A percentile compares a stretch with the other conserved stretches of the same genome.
Evolutionary conservation across 2,888 invertebrate species (phyloP).

Genomic region (Epistrophe eligans): DNA sequence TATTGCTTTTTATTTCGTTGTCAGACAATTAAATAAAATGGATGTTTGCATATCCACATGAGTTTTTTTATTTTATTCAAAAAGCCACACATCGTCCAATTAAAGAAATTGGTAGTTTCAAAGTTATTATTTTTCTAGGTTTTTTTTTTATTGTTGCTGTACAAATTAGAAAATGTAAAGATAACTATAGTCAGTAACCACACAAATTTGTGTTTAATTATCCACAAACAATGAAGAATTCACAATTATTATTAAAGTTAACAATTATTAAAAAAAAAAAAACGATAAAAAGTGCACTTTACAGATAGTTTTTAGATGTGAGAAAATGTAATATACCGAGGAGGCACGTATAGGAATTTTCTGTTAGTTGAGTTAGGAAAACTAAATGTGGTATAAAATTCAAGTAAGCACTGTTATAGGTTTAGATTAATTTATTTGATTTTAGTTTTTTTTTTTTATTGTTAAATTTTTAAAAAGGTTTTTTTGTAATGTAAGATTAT

Average conservation of each 20-base stretch:
- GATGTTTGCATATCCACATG: neutral
- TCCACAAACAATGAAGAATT: conserved; percentile 27
- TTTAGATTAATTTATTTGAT: neutral
- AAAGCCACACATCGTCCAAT: conserved; percentile 23
- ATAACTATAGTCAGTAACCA: conserved; percentile 17
- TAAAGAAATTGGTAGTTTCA: conserved; percentile 17
- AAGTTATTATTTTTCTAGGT: conserved; percentile 3
- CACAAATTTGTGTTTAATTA: conserved; percentile 30
- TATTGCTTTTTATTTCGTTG: conserved; percentile 4
- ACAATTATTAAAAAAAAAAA: neutral
- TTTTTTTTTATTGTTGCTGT: neutral
- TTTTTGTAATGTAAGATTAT: neutral
- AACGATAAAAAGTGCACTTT: neutral
- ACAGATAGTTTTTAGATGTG: conserved; percentile 5
- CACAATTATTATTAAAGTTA: conserved; percentile 6
- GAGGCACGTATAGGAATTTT: conserved; percentile 14
- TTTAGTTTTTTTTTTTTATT: neutral
- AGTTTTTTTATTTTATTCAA: neutral
- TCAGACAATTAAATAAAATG: conserved; percentile 16
- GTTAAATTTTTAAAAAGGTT: neutral
- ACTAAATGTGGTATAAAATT: neutral
- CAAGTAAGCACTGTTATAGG: neutral
- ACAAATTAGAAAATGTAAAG: conserved; percentile 27
- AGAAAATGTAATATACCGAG: neutral
- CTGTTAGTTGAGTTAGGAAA: neutral